Base-by-base conservation (phyloP, 1,140 invertebrate genomes). In the Drosophila santomea region DNA sequence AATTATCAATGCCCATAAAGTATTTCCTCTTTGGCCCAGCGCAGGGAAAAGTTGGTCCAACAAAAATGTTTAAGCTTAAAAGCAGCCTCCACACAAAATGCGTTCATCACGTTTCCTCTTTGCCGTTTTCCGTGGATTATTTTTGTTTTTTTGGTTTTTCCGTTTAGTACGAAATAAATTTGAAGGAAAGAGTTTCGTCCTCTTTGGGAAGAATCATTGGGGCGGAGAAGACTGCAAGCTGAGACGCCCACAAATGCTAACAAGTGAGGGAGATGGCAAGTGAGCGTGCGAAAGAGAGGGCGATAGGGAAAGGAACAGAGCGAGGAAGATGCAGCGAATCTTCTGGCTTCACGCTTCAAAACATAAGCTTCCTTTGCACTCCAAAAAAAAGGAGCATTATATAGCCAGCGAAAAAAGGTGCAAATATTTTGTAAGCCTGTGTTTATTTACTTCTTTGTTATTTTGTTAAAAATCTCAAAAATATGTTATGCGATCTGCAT, bases 1-100 rank as follows among this genome's bases (percentile, higher is more conserved):
- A 84, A 83, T 83, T 83, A 83, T 83, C 80, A 83, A 83, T 83
- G 80, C 44, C 80, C 80, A 83, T 83, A 83, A 83, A 83, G 80
- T 83, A 80, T 84, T 84, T 83, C 80, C 80, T 83, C 57, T 67
- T 75, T 61, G 39, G 62, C 79, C 64, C 11, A 32, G 36, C 20
- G 20, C 20, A 35, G 17, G 66, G 55, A 78, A 74, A 39, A 32
- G 36, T 51, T 51, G n/a, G 41, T 50, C 25, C 25, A 35, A 35
- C 48, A 17, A 52, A 51, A 51, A 20, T 12, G 28, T 15, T 17
- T 12, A 50, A 20, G 50, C 5, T 14, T 36, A 36, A 51, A 36
- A 17, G 28, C 47, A 32, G 63, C 52, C 68, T 48, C 59, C 80
- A 68, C 61, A 75, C 60, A 83, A 80, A 83, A 83, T 83, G 80